Evolutionary conservation across 2,113 vertebrate species (phyloP), one percentile per base, ranked within the genome.

Genomic region (human (Homo sapiens)): DNA sequence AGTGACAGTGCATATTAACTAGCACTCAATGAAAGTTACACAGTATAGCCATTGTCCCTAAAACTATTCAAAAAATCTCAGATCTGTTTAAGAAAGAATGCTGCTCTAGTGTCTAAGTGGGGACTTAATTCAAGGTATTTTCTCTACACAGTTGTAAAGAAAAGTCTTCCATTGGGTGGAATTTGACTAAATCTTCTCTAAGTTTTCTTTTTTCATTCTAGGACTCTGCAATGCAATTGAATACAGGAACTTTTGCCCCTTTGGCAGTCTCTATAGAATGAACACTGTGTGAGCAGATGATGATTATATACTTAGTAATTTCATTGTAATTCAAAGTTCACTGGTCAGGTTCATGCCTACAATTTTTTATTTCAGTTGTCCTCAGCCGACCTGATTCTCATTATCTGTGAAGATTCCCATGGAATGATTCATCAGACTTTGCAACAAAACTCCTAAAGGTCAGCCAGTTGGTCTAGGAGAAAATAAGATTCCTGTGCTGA

Each of bases 251-350:
- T 38, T 93, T 87, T 96, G 83, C 32, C 92, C 61, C 76, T 75
- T 78, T 85, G 83, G 55, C 90, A 68, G 32, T 90, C 87, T 95
- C 68, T 96, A 32, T 35, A 95, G 48, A 96, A 86, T 82, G 84
- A 94, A 43, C 3, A 38, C 35, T 82, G 30, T 95, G 68, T 75
- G 79, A 90, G 35, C 2, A 4, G 90, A 96, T 85, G 90, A 64
- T 94, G 85, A 96, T 96, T 97, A 85, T 48, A n/a, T 80, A 82
- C 90, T 94, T 96, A 90, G 72, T 88, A 97, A 98, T 97, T 96
- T 97, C 90, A 95, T 35, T 17, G 43, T 72, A 92, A 97, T 87
- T 95, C 64, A 90, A 66, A 86, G 70, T 96, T 97, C 95, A 94
- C 70, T 93, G 97, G 50, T 95, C 70, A 97, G 90, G 83, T 72